A percentile compares a stretch with the other conserved stretches of the same genome.
phyloP scores from a whole-genome alignment of 1,140 invertebrate genomes.

The Drosophila guanche region DNA sequence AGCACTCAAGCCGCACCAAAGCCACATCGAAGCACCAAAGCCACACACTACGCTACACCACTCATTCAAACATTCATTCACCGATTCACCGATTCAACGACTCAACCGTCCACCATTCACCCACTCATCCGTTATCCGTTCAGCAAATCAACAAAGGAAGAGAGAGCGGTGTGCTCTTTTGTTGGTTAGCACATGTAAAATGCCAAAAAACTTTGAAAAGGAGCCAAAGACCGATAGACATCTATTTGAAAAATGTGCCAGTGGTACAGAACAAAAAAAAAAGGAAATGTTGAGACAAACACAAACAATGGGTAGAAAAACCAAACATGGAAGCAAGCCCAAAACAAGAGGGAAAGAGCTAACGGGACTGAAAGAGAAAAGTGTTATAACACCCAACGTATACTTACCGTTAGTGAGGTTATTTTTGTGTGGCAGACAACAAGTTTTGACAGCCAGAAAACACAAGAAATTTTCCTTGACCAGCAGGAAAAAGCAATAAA shows the following conservation, averaged over 20 bases:
- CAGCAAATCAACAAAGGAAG: slow-evolving; percentile 17
- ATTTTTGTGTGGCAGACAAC: slow-evolving; percentile 55
- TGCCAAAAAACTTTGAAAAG: slow-evolving; percentile 75
- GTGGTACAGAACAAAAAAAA: slow-evolving; percentile 8
- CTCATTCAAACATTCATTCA: slow-evolving; percentile 7
- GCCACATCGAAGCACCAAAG: too few relatives aligned
- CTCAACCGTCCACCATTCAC: slow-evolving; percentile 2
- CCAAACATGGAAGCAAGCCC: slow-evolving; percentile 1
- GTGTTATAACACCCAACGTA: slow-evolving; percentile 11
- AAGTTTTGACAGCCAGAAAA: slow-evolving; percentile 66
- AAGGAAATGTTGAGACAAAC: too few relatives aligned
- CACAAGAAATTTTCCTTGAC: slow-evolving; percentile 42
- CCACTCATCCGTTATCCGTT: background rate
- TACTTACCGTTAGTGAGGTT: slow-evolving; percentile 58
- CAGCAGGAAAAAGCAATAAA: slow-evolving; percentile 67
- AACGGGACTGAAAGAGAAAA: too few relatives aligned
- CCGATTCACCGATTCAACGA: slow-evolving; percentile 25
- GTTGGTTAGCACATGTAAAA: slow-evolving; percentile 75
- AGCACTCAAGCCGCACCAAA: slow-evolving; percentile 30
- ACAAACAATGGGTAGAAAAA: too few relatives aligned
- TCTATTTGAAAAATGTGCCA: slow-evolving; percentile 72
- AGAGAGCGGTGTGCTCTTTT: slow-evolving; percentile 24
- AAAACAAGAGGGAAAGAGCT: background rate
- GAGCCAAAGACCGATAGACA: slow-evolving; percentile 68
- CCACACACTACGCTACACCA: background rate